Conservation (phyloP, 2,888 invertebrate genomes). For the Agrotis puta region DNA sequence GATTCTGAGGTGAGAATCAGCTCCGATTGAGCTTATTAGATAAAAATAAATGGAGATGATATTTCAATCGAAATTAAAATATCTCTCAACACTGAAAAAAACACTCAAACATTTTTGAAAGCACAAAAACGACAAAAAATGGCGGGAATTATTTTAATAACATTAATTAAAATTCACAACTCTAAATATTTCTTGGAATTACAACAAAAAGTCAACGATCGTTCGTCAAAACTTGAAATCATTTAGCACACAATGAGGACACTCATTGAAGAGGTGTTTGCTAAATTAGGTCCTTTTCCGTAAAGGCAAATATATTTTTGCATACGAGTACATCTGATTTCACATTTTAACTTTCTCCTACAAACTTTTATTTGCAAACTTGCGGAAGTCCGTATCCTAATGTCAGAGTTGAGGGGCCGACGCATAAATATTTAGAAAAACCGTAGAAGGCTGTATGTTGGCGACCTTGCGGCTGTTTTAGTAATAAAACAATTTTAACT, state of each 20-base stretch:
- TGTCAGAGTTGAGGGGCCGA: slow-evolving; percentile 49
- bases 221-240: slow-evolving; percentile 9
- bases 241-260: slow-evolving; percentile 27
- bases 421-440: slow-evolving; percentile 59
- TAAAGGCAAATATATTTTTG: slow-evolving; percentile 65
- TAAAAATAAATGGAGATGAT: not conserved
- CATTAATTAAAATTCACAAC: slow-evolving; percentile 21
- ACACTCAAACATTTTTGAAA: not conserved
- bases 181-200: slow-evolving; percentile 11
- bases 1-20: not conserved
- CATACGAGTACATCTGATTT: slow-evolving; percentile 77
- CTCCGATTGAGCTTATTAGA: slow-evolving; percentile 4
- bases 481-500: slow-evolving; percentile 70
- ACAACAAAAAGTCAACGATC: slow-evolving; percentile 14
- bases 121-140: slow-evolving; percentile 7
- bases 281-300: slow-evolving; percentile 55
- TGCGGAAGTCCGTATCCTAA: slow-evolving; percentile 66
- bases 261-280: too few species aligned
- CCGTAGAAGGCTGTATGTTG: slow-evolving; percentile 63
- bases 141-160: slow-evolving; percentile 25
- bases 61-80: not conserved
- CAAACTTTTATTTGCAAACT: slow-evolving; percentile 73
- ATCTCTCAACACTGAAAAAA: not conserved
- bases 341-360: slow-evolving; percentile 83
- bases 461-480: slow-evolving; percentile 71